Conservation (phyloP, 1,140 invertebrate genomes). For the Phenacoccus solenopsis region DNA sequence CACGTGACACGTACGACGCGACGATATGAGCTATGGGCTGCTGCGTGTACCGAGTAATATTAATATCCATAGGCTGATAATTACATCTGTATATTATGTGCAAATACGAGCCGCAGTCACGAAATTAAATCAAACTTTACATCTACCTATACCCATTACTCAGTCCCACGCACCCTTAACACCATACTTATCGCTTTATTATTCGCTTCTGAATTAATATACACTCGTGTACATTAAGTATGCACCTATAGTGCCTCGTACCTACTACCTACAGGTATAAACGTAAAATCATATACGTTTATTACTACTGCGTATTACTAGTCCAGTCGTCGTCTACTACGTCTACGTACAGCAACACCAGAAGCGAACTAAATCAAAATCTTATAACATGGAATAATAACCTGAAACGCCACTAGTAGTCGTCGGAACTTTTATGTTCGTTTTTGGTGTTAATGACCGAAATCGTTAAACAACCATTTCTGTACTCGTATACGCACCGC, state of each 20-base stretch:
- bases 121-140: neutral
- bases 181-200: neutral
- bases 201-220: neutral
- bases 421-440: constrained; percentile 1
- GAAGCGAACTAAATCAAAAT: constrained; percentile 2
- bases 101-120: too few species aligned
- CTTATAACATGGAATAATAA: neutral
- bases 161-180: too few species aligned
- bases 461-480: neutral
- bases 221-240: too few species aligned
- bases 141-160: neutral
- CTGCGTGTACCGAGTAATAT: too few species aligned
- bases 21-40: too few species aligned
- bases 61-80: too few species aligned
- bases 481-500: too few species aligned
- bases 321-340: too few species aligned
- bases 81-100: too few species aligned
- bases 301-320: neutral
- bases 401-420: neutral
- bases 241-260: too few species aligned
- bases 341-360: neutral
- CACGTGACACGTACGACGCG: too few species aligned
- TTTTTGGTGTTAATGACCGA: neutral
- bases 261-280: neutral
- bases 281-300: neutral